These are phyloP conservation scores for Romanogobio albipinnatus DNA, from an alignment of 2,113 vertebrate species.

Conservation along the genomic window DNA sequence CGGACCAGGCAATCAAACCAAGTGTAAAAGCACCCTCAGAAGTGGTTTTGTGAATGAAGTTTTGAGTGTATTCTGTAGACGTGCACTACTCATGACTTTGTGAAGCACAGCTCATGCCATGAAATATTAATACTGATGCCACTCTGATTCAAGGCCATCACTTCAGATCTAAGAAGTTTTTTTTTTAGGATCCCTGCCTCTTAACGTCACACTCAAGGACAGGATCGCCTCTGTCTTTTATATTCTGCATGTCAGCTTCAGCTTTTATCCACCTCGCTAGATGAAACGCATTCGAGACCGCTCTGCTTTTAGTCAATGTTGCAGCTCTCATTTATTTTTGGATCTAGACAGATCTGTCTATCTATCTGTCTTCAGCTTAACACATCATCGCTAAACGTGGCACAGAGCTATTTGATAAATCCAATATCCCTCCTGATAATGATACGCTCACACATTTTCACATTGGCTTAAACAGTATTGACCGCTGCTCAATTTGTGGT, in stretches of 20 bases:
- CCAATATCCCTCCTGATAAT: slow-evolving; percentile 41
- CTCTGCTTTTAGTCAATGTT: slow-evolving; percentile 45
- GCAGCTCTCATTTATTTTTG: slow-evolving; percentile 10
- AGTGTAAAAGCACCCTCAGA: neutral
- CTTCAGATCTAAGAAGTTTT: slow-evolving; percentile 39
- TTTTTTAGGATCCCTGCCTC: slow-evolving; percentile 36
- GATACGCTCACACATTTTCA: slow-evolving; percentile 1
- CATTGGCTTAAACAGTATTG: slow-evolving; percentile 15
- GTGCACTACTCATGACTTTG: neutral
- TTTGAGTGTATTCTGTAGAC: slow-evolving; percentile 16
- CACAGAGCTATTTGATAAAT: slow-evolving; percentile 51
- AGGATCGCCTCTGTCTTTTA: slow-evolving; percentile 11
- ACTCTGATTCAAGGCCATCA: slow-evolving; percentile 35
- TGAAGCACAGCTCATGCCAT: slow-evolving; percentile 34
- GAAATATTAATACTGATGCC: slow-evolving; percentile 46
- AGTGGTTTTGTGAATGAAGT: slow-evolving; percentile 26
- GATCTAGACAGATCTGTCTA: neutral
- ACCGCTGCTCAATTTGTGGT: slow-evolving; percentile 21
- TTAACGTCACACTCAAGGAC: slow-evolving; percentile 40
- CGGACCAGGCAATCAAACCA: too few relatives aligned
- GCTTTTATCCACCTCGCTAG: slow-evolving; percentile 8
- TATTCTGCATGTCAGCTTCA: slow-evolving; percentile 17
- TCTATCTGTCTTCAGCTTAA: neutral
- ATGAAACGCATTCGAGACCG: slow-evolving; percentile 37
- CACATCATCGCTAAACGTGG: neutral